A percentile compares a stretch with the other conserved stretches of the same genome.
These are phyloP conservation scores for Geopemphigus sp. DNA, from an alignment of 1,140 invertebrate species.

Conservation along the genomic window DNA sequence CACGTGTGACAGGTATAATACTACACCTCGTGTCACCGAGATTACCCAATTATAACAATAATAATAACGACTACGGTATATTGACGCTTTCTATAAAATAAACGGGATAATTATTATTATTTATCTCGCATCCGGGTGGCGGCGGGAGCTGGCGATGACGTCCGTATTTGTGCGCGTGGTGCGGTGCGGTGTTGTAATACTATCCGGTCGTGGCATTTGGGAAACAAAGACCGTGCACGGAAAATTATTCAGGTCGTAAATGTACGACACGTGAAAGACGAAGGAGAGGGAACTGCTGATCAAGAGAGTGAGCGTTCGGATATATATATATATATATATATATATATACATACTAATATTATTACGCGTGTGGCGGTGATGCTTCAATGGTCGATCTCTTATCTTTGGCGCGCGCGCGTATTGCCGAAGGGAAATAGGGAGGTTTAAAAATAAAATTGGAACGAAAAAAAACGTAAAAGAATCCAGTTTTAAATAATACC, in stretches of 20 bases:
- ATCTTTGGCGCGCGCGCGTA: not conserved
- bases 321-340: no score
- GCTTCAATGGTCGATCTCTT: not conserved
- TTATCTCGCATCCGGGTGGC: not conserved
- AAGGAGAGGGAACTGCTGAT: not conserved
- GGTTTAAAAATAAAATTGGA: conserved; percentile 22
- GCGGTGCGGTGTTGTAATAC: conserved; percentile 1
- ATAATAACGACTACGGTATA: not conserved
- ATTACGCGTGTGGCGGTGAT: not conserved
- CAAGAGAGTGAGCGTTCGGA: not conserved
- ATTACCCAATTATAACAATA: not conserved
- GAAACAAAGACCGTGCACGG: conserved; percentile 13
- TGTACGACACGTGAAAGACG: not conserved
- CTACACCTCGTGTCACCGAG: not conserved
- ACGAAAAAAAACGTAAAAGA: conserved; percentile 29
- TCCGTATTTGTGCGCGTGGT: not conserved
- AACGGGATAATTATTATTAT: conserved; percentile 22
- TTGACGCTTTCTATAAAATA: not conserved
- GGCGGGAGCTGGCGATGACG: not conserved
- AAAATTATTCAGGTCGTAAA: conserved; percentile 9
- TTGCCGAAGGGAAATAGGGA: not conserved
- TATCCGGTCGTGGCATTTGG: conserved; percentile 12
- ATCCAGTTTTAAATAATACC: conserved; percentile 48
- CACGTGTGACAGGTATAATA: no score
- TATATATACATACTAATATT: no score